Evolutionary conservation across 2,888 invertebrate genomes (phyloP), one percentile per base, ranked within the genome.

Genomic region (Phragmatobia fuliginosa): DNA sequence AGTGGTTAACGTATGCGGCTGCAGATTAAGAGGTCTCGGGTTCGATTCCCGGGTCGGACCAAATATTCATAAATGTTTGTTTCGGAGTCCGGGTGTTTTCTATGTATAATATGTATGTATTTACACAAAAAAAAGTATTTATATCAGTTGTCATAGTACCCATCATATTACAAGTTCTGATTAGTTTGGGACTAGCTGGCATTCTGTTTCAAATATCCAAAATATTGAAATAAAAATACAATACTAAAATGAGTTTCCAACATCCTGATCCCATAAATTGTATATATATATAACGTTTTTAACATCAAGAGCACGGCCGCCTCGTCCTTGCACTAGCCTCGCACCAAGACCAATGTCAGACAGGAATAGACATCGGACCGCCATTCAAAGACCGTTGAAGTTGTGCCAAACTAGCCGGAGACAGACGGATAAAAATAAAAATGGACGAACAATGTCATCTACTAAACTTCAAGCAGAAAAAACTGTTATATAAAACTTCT

Each of bases 291-390:
- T 56, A 56, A 60, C 32, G n/a, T 63, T 73, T 66, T 65, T 67
- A 64, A 65, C 61, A 75, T 59, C 70, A 78, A 77, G 82, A 83
- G 79, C 80, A 82, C 62, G 78, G 78, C 74, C 75, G 68, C 25
- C 63, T 70, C 77, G 90, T 90, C 90, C 91, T 91, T 89, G 81
- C 66, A 58, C 31, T 70, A 72, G 86, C 74, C 74, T 80, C 75
- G 80, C 72, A 82, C 76, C 90, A 93, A 91, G 92, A 91, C 88
- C 94, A 94, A 94, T 93, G 94, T 90, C 93, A 87, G 87, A 84
- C 91, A 84, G 85, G 89, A 94, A 93, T 94, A 94, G 92, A 89
- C 79, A 85, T 76, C 71, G 79, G 78, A 83, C 78, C 84, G 85
- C 86, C 88, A 88, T 89, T 88, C 86, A 88, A 87, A 88, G 86